Evolutionary conservation across 2,797 vertebrate genomes (phyloP).

Genomic region (Loris lydekkerianus): DNA sequence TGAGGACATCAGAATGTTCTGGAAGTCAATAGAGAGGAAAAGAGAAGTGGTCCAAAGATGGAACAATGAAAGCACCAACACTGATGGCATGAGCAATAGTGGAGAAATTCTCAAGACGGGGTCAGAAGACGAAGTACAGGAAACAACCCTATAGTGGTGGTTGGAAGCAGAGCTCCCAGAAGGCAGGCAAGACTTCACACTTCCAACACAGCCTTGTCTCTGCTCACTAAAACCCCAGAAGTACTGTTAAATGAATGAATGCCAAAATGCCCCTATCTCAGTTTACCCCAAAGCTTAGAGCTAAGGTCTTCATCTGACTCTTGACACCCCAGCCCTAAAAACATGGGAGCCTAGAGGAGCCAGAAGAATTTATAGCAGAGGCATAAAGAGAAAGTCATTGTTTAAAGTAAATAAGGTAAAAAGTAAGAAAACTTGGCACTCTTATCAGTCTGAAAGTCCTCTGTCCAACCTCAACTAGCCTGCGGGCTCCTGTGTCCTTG

Average conservation of each 20-base stretch:
- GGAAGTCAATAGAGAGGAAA: slow-evolving; percentile 17
- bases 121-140: not conserved
- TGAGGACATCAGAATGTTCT: slow-evolving; percentile 40
- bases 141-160: not conserved
- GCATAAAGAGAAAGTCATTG: slow-evolving; percentile 61
- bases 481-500: not conserved
- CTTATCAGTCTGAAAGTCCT: slow-evolving; percentile 20
- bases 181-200: slow-evolving; percentile 38
- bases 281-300: slow-evolving; percentile 37
- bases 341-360: not conserved
- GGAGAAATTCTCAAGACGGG: slow-evolving; percentile 49
- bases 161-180: slow-evolving; percentile 49
- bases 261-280: slow-evolving; percentile 11
- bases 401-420: slow-evolving; percentile 54
- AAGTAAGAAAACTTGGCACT: slow-evolving; percentile 28
- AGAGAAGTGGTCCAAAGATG: slow-evolving; percentile 38
- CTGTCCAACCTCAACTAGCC: not conserved
- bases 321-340: slow-evolving; percentile 54
- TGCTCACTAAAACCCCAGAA: not conserved
- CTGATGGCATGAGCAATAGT: not conserved
- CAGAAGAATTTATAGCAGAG: slow-evolving; percentile 54
- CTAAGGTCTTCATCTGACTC: slow-evolving; percentile 43
- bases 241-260: slow-evolving; percentile 58
- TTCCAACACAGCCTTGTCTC: slow-evolving; percentile 61
- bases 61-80: not conserved